Conservation (phyloP, 2,888 invertebrate species). For the Rhingia rostrata region DNA sequence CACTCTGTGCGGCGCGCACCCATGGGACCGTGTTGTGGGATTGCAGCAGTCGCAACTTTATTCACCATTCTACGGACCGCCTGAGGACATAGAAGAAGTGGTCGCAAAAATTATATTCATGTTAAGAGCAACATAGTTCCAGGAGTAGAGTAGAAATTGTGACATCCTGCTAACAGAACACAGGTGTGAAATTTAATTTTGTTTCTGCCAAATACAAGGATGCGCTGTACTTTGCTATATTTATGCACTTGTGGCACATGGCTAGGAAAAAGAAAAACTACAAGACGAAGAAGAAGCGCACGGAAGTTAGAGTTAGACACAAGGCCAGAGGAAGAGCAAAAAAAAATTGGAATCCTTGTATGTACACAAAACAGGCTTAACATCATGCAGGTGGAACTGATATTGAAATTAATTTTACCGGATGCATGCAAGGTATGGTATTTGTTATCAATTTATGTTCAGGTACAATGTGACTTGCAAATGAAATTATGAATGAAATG, state of each 20-base stretch:
- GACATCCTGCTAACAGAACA: slow-evolving; percentile 72
- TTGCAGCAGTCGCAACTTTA: slow-evolving; percentile 58
- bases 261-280: slow-evolving; percentile 23
- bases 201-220: slow-evolving; percentile 67
- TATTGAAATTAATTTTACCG: slow-evolving; percentile 57
- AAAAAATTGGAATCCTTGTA: background rate
- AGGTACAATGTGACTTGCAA: background rate
- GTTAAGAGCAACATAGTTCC: slow-evolving; percentile 61
- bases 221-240: slow-evolving; percentile 54
- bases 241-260: slow-evolving; percentile 68
- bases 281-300: slow-evolving; percentile 27
- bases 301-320: slow-evolving; percentile 48
- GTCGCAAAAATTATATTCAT: slow-evolving; percentile 69
- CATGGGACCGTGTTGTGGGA: slow-evolving; percentile 64
- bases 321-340: background rate
- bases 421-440: background rate
- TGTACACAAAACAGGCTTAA: slow-evolving; percentile 25
- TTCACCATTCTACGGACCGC: slow-evolving; percentile 9
- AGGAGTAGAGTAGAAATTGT: slow-evolving; percentile 38
- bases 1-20: slow-evolving; percentile 19
- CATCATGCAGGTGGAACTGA: slow-evolving; percentile 61
- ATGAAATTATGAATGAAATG: background rate
- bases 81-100: slow-evolving; percentile 52
- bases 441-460: background rate
- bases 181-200: slow-evolving; percentile 74